Conservation (phyloP, 2,888 invertebrate species). For the Dascillus cervinus region DNA sequence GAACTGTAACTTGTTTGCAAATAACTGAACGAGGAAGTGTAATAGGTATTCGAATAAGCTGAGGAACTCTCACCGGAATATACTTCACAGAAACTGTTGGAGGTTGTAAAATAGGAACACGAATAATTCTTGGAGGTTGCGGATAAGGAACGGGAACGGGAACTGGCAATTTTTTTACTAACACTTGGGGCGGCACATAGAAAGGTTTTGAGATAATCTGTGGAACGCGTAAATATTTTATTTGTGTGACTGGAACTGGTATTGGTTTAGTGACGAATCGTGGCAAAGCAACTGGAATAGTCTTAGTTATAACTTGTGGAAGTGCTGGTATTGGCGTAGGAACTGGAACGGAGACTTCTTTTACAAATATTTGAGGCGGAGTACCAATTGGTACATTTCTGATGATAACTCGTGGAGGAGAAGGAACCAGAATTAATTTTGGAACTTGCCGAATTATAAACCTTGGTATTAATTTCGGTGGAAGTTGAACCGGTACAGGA, state of each 20-base stretch:
- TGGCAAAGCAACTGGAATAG: neutral
- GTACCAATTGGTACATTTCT: neutral
- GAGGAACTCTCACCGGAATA: neutral
- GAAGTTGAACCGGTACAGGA: slow-evolving; percentile 2
- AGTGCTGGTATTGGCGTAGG: neutral
- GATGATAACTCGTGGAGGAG: neutral
- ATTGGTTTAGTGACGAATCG: neutral
- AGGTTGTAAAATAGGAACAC: neutral
- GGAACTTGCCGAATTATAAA: slow-evolving; percentile 1
- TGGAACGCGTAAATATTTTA: neutral
- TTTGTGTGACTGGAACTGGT: neutral
- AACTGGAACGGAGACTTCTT: neutral
- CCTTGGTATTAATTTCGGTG: neutral
- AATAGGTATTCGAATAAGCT: neutral
- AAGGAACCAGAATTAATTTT: neutral
- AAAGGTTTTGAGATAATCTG: neutral
- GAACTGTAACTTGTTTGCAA: no score
- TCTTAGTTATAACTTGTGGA: neutral
- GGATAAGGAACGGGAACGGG: neutral
- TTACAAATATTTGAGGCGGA: neutral
- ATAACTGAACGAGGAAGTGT: no score
- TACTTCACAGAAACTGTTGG: neutral
- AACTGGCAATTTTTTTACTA: slow-evolving; percentile 1
- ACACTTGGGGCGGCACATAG: neutral
- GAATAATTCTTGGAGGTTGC: slow-evolving; percentile 1